phyloP scores from a whole-genome alignment of 2,888 invertebrate species.

The Malthinus flaveolus region DNA sequence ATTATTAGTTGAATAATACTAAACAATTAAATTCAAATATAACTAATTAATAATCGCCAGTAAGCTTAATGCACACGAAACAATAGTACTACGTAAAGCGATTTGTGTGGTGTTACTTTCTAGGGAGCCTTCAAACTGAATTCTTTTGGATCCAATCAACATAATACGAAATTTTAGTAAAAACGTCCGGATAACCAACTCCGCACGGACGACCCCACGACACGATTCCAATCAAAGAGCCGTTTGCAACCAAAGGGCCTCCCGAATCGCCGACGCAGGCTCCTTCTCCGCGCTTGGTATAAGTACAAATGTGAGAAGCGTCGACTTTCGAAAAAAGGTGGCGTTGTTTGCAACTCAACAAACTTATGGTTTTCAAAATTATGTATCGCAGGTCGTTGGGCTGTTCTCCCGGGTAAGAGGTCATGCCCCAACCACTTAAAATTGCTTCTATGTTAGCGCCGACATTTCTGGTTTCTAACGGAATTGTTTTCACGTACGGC shows the following conservation, averaged over 20 bases:
- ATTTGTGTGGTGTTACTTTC: too few species aligned
- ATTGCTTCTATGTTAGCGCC: constrained; percentile 47
- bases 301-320: constrained; percentile 61
- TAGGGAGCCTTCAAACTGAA: background rate
- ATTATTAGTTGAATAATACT: too few species aligned
- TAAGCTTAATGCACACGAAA: too few species aligned
- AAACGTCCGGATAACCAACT: constrained; percentile 26
- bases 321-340: constrained; percentile 51
- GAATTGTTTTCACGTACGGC: constrained; percentile 31
- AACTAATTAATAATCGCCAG: too few species aligned
- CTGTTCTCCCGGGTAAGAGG: constrained; percentile 58
- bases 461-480: constrained; percentile 46
- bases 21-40: too few species aligned
- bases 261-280: constrained; percentile 59
- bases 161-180: constrained; percentile 18
- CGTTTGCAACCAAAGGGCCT: constrained; percentile 29
- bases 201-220: constrained; percentile 26
- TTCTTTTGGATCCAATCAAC: constrained; percentile 20
- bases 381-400: constrained; percentile 62
- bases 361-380: constrained; percentile 55
- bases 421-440: constrained; percentile 58
- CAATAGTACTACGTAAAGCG: too few species aligned
- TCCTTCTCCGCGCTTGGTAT: constrained; percentile 62
- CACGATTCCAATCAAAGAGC: constrained; percentile 24
- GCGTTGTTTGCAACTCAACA: constrained; percentile 56